Percentiles rank a stretch among this genome's conserved stretches.
Evolutionary conservation across 2,797 vertebrate species (phyloP).

Genomic region (Fistularia commersonii): DNA sequence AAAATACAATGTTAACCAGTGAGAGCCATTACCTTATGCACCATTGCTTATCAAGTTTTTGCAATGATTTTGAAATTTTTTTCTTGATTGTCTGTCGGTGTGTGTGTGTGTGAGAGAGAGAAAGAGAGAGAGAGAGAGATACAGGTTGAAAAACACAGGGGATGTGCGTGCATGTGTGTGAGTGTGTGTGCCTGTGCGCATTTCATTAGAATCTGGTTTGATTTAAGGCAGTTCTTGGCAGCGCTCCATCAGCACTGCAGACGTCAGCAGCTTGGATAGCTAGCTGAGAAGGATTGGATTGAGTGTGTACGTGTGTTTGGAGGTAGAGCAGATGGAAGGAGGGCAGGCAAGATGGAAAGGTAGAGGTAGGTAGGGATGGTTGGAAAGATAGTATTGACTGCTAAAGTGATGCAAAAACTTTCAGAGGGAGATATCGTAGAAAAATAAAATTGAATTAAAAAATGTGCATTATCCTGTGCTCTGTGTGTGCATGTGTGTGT

Average conservation of each 20-base stretch:
- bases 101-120: neutral
- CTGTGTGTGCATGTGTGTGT: no score
- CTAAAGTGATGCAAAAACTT: slow-evolving; percentile 43
- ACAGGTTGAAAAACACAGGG: neutral
- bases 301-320: neutral
- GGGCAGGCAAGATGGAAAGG: slow-evolving; percentile 25
- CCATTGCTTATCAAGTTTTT: neutral
- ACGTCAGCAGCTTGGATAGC: slow-evolving; percentile 54
- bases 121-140: slow-evolving; percentile 3
- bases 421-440: slow-evolving; percentile 22
- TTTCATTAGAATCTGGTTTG: slow-evolving; percentile 53
- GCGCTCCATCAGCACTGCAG: slow-evolving; percentile 47
- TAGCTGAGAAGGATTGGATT: slow-evolving; percentile 24
- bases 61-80: no score
- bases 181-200: slow-evolving; percentile 8
- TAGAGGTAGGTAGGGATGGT: slow-evolving; percentile 17
- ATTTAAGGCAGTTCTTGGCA: slow-evolving; percentile 59
- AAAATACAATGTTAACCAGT: neutral
- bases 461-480: no score
- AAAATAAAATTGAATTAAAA: neutral
- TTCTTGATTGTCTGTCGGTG: no score
- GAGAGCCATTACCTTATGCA: neutral
- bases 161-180: neutral
- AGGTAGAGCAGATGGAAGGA: slow-evolving; percentile 34
- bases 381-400: slow-evolving; percentile 28